These are phyloP conservation scores for Dendrocincla tyrannina DNA, from an alignment of 2,797 vertebrate species.

Conservation along the genomic window DNA sequence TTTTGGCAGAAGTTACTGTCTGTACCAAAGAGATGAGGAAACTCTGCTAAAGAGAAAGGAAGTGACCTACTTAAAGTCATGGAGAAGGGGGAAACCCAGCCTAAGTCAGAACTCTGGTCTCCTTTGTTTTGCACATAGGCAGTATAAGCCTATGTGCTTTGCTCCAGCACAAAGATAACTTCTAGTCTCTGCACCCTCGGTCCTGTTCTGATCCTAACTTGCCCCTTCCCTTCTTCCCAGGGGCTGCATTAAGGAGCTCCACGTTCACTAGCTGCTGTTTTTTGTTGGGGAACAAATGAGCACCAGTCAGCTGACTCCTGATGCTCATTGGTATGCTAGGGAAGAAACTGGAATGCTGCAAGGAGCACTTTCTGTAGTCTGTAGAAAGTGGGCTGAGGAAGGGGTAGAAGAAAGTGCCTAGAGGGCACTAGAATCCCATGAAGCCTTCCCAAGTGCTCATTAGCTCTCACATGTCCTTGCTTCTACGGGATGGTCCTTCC, in stretches of 20 bases:
- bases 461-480: background rate
- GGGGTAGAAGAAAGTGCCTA: background rate
- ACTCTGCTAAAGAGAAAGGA: background rate
- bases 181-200: background rate
- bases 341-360: background rate
- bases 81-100: background rate
- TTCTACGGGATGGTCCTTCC: background rate
- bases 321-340: background rate
- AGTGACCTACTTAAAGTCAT: background rate
- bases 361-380: background rate
- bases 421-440: background rate
- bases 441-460: background rate
- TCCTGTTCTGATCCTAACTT: background rate
- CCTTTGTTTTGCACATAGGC: accelerated
- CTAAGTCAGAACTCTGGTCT: background rate
- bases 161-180: background rate
- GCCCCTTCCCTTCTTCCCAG: background rate
- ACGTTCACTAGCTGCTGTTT: background rate
- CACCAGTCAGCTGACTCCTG: background rate
- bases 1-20: background rate
- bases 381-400: background rate
- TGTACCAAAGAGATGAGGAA: background rate
- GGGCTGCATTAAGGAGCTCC: background rate
- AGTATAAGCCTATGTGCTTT: background rate
- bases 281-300: background rate